Conservation (phyloP, 2,113 vertebrate species). For the Vicugna pacos region DNA sequence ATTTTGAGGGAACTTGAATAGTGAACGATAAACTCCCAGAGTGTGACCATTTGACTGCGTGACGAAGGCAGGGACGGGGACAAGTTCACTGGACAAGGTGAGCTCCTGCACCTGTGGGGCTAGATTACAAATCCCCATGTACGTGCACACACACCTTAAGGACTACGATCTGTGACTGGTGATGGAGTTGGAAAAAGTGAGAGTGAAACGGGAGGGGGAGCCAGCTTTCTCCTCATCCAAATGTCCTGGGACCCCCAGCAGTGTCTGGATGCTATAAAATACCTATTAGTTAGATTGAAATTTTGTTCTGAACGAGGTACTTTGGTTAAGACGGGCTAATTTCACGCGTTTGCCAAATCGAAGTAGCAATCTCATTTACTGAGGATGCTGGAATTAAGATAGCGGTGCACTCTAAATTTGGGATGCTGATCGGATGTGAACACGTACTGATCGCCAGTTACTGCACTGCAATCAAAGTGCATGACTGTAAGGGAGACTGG, state of each 20-base stretch:
- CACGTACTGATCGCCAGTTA: background rate
- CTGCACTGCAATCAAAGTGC: background rate
- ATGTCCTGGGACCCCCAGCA: background rate
- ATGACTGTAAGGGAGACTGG: background rate
- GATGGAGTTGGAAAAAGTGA: no score
- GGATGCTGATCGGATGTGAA: background rate
- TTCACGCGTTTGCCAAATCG: background rate
- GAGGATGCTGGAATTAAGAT: background rate
- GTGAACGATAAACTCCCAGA: background rate
- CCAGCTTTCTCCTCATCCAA: no score
- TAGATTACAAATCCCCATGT: background rate
- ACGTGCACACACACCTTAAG: background rate
- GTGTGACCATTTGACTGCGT: background rate
- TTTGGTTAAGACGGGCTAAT: background rate
- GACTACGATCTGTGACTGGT: no score
- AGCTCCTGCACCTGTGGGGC: accelerated
- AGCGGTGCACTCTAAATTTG: background rate
- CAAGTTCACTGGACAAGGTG: background rate
- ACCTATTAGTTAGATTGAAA: background rate
- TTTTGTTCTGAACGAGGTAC: background rate
- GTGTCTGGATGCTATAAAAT: background rate
- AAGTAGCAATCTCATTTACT: background rate
- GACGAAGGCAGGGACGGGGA: accelerated
- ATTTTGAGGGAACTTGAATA: background rate
- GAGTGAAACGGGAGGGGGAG: background rate